Conservation (phyloP, 2,888 invertebrate genomes). For the Agonopterix arenella region DNA sequence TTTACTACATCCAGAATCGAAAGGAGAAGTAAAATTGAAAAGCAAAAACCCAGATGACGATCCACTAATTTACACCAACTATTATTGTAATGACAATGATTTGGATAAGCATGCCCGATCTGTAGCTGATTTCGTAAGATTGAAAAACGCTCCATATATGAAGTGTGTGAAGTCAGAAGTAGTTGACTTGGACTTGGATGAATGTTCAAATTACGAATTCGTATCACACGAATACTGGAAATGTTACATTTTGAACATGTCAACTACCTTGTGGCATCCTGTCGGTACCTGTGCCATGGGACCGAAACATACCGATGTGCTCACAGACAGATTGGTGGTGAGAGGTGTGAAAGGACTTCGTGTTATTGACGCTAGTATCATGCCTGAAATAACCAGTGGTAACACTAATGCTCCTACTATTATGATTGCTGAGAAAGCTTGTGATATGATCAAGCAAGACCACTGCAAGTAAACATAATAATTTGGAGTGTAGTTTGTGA, state of each 20-base stretch:
- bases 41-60: slow-evolving; percentile 29
- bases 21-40: slow-evolving; percentile 29
- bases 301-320: slow-evolving; percentile 12
- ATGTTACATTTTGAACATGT: slow-evolving; percentile 46
- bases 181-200: slow-evolving; percentile 14
- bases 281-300: slow-evolving; percentile 50
- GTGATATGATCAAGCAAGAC: slow-evolving; percentile 71
- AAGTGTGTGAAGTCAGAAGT: slow-evolving; percentile 22
- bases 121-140: slow-evolving; percentile 26
- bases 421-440: slow-evolving; percentile 79
- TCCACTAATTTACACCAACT: slow-evolving; percentile 29
- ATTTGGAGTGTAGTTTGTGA: too few relatives aligned
- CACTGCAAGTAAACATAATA: too few relatives aligned
- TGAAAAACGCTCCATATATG: slow-evolving; percentile 31
- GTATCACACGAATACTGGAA: slow-evolving; percentile 37
- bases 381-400: slow-evolving; percentile 77
- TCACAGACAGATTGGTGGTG: neutral
- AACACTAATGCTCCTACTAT: slow-evolving; percentile 78
- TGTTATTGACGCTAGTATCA: slow-evolving; percentile 80
- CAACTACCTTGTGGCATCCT: slow-evolving; percentile 77
- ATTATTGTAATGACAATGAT: slow-evolving; percentile 25
- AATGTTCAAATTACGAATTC: slow-evolving; percentile 25
- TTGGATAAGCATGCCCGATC: slow-evolving; percentile 24
- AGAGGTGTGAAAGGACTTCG: slow-evolving; percentile 23
- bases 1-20: slow-evolving; percentile 36